These are phyloP conservation scores for Brenthis hecate DNA, from an alignment of 2,888 invertebrate species.

Conservation along the genomic window DNA sequence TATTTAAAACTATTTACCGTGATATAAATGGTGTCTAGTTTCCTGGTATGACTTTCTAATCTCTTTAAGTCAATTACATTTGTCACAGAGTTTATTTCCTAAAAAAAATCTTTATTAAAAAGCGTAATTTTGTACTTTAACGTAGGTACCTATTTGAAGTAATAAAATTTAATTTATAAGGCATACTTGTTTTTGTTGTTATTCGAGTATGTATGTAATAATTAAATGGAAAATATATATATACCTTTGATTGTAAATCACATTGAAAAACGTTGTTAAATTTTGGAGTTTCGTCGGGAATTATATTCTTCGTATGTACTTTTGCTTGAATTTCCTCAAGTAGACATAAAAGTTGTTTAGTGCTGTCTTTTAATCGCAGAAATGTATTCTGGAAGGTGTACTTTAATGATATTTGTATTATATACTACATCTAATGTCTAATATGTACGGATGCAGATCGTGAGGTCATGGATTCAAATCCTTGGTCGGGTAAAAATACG, in stretches of 20 bases:
- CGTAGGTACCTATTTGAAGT: not conserved
- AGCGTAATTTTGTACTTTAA: too few relatives aligned
- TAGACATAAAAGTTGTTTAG: slow-evolving; percentile 58
- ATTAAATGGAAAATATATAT: too few relatives aligned
- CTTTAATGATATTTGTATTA: too few relatives aligned
- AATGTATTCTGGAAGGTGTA: slow-evolving; percentile 55
- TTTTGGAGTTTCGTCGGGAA: slow-evolving; percentile 16
- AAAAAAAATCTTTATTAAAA: not conserved
- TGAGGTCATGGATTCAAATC: too few relatives aligned
- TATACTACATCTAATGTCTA: too few relatives aligned
- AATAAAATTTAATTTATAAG: not conserved
- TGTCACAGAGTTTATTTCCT: slow-evolving; percentile 12
- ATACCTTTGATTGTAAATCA: slow-evolving; percentile 7
- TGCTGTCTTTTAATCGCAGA: slow-evolving; percentile 61
- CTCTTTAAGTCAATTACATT: slow-evolving; percentile 40
- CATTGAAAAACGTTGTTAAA: slow-evolving; percentile 14
- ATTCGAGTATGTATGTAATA: too few relatives aligned
- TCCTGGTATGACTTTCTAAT: slow-evolving; percentile 54
- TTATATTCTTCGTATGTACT: slow-evolving; percentile 47
- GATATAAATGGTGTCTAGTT: slow-evolving; percentile 52
- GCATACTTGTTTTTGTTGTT: too few relatives aligned
- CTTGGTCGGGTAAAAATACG: too few relatives aligned
- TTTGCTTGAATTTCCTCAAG: slow-evolving; percentile 64
- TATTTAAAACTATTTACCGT: slow-evolving; percentile 46
- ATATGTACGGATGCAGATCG: too few relatives aligned